Conservation (phyloP, 2,797 vertebrate species). For the Poeciliopsis presidionis region DNA sequence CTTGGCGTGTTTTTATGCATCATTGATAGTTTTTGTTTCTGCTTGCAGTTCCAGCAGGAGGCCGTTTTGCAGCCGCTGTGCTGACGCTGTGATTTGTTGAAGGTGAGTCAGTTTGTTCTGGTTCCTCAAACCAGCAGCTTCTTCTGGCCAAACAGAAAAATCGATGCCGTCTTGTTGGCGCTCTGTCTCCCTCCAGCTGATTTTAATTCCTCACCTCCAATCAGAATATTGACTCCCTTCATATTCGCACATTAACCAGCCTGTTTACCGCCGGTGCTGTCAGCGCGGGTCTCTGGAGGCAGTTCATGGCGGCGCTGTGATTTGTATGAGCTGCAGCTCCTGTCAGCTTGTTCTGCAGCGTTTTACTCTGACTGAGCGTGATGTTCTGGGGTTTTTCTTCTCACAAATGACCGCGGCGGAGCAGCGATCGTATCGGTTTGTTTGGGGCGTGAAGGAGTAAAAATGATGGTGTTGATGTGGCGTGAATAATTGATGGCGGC, state of each 20-base stretch:
- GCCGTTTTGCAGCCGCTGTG: too few relatives aligned
- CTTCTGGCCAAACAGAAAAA: conserved; percentile 33
- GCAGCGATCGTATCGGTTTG: not conserved
- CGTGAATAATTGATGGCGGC: conserved; percentile 18
- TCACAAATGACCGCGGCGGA: conserved; percentile 2
- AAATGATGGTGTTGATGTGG: not conserved
- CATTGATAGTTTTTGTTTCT: too few relatives aligned
- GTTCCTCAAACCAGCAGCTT: conserved; percentile 8
- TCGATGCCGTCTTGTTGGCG: conserved; percentile 42
- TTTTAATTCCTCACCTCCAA: conserved; percentile 27
- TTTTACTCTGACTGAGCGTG: conserved; percentile 6
- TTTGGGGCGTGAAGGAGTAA: conserved; percentile 9
- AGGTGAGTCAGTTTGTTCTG: too few relatives aligned
- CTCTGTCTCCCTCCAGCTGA: conserved; percentile 17
- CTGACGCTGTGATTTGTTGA: too few relatives aligned
- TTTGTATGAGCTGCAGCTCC: not conserved
- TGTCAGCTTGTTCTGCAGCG: not conserved
- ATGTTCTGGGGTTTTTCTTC: not conserved
- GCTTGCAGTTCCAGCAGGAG: too few relatives aligned
- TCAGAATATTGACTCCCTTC: conserved; percentile 27
- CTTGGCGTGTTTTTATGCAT: too few relatives aligned
- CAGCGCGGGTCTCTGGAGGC: not conserved
- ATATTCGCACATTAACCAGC: conserved; percentile 17
- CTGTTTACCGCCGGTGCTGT: conserved; percentile 17
- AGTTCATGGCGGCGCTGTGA: not conserved